These are phyloP conservation scores for Archilochus colubris DNA, from an alignment of 2,113 vertebrate species.

Conservation along the genomic window DNA sequence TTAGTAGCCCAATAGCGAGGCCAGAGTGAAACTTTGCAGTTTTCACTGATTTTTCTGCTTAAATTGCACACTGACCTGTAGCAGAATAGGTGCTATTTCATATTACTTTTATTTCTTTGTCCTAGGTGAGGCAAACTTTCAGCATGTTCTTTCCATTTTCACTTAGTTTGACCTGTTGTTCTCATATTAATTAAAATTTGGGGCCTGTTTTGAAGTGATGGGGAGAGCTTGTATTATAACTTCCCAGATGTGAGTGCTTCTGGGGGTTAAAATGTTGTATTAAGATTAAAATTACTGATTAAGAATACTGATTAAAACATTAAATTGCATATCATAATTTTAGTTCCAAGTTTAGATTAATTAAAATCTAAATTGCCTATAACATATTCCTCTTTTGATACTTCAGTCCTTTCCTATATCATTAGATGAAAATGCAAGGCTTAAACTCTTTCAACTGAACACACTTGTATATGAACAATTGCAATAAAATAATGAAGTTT, in stretches of 20 bases:
- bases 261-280: neutral
- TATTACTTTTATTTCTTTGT: no score
- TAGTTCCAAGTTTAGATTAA: slow-evolving; percentile 10
- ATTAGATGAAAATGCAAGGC: neutral
- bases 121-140: neutral
- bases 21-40: neutral
- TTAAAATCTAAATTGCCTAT: slow-evolving; percentile 30
- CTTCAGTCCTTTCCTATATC: neutral
- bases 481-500: neutral
- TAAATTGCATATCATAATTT: neutral
- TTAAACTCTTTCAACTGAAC: neutral
- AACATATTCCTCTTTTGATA: slow-evolving; percentile 17
- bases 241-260: neutral
- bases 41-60: no score
- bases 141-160: neutral
- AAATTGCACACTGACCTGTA: no score
- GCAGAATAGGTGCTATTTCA: no score
- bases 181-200: neutral
- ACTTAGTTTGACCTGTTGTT: neutral
- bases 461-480: neutral
- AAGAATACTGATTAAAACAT: slow-evolving; percentile 17
- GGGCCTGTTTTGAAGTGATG: neutral
- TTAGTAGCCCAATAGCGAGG: neutral
- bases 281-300: neutral
- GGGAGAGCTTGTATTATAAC: neutral